A percentile compares a stretch with the other conserved stretches of the same genome.
Conservation (phyloP, 2,888 invertebrate genomes). For the Leucozona laternaria region DNA sequence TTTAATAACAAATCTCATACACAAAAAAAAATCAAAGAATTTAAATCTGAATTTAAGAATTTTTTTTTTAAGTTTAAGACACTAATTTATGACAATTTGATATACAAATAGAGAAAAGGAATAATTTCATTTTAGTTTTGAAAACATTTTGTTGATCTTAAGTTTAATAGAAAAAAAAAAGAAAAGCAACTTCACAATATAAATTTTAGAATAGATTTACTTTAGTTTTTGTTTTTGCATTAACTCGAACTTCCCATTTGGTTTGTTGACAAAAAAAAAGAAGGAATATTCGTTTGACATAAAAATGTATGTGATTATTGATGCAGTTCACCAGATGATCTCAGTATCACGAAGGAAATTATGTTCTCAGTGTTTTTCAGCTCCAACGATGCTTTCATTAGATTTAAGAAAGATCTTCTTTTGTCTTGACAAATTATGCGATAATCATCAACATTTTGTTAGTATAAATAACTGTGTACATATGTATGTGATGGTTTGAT, state of each 20-base stretch:
- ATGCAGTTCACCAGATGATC: conserved; percentile 55
- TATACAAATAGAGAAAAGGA: neutral
- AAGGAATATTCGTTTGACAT: conserved; percentile 42
- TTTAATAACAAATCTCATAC: conserved; percentile 61
- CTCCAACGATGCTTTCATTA: conserved; percentile 48
- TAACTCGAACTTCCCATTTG: conserved; percentile 13
- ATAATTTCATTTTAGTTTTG: neutral
- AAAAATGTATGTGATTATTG: neutral
- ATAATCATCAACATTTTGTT: conserved; percentile 58
- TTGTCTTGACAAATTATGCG: conserved; percentile 42
- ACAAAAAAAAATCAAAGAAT: conserved; percentile 34
- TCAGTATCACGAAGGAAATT: conserved; percentile 55
- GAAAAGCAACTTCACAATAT: conserved; percentile 22
- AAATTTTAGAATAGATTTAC: conserved; percentile 46
- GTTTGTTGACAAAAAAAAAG: conserved; percentile 5
- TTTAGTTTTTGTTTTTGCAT: conserved; percentile 25
- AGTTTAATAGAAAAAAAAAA: neutral
- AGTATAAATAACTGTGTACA: conserved; percentile 58
- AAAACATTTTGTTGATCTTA: neutral
- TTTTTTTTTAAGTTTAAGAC: conserved; percentile 11
- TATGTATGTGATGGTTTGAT: conserved; percentile 44
- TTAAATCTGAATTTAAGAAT: neutral
- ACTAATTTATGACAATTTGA: conserved; percentile 33
- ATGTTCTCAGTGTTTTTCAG: conserved; percentile 65
- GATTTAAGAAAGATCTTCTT: conserved; percentile 14